phyloP scores from a whole-genome alignment of 2,797 vertebrate species.

The Anas acuta region DNA sequence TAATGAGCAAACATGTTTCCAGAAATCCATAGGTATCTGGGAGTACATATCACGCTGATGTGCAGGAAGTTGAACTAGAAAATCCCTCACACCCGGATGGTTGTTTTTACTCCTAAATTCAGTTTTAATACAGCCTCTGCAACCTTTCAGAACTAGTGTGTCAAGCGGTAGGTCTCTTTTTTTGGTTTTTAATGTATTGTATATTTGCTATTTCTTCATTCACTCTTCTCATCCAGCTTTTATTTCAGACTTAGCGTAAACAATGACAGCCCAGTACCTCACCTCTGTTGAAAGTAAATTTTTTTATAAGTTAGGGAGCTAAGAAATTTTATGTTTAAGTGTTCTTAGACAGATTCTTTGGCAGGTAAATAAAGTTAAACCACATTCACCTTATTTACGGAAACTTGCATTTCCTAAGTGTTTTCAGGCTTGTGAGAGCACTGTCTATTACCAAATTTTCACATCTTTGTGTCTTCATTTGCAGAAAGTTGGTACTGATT shows the following conservation, averaged over 20 bases:
- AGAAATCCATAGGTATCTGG: background rate
- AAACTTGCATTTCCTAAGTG: slow-evolving; percentile 68
- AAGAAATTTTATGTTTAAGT: slow-evolving; percentile 63
- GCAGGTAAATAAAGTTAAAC: slow-evolving; percentile 61
- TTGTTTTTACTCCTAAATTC: background rate
- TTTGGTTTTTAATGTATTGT: slow-evolving; percentile 59
- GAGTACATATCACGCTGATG: slow-evolving; percentile 16
- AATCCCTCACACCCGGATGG: background rate
- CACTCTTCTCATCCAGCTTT: slow-evolving; percentile 35
- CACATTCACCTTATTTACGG: slow-evolving; percentile 62
- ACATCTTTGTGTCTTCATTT: slow-evolving; percentile 70
- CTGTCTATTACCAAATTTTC: slow-evolving; percentile 58
- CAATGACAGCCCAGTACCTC: slow-evolving; percentile 72
- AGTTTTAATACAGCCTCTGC: slow-evolving; percentile 36
- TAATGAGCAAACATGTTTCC: background rate
- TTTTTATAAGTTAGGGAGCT: slow-evolving; percentile 65
- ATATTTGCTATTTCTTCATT: slow-evolving; percentile 24
- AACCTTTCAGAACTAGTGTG: slow-evolving; percentile 26
- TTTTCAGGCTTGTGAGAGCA: slow-evolving; percentile 68
- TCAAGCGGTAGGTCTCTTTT: background rate
- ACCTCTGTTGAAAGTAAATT: slow-evolving; percentile 65
- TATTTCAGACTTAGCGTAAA: slow-evolving; percentile 43
- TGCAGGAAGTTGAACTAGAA: background rate
- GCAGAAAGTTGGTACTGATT: slow-evolving; percentile 75
- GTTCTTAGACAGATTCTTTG: slow-evolving; percentile 61